Conservation (phyloP, 2,888 invertebrate species). For the Loripinus fragilis region DNA sequence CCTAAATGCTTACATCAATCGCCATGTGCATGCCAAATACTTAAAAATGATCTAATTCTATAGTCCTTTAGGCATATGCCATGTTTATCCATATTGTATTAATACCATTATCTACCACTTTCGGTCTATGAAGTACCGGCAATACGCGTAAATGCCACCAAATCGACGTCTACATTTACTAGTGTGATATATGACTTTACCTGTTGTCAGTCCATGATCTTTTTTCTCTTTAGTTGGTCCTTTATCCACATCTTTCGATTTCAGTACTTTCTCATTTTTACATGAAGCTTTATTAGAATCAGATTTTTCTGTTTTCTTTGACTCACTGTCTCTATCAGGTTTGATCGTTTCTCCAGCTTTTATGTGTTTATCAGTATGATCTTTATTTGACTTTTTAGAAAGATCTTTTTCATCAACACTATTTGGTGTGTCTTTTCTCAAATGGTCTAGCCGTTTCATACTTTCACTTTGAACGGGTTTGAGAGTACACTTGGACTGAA, state of each 20-base stretch:
- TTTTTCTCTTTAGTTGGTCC: neutral
- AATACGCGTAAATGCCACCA: too few species aligned
- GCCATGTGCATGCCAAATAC: too few species aligned
- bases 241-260: neutral
- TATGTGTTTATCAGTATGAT: neutral
- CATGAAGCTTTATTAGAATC: neutral
- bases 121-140: too few species aligned
- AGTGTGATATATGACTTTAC: too few species aligned
- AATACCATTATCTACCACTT: too few species aligned
- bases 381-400: neutral
- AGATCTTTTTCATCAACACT: neutral
- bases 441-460: neutral
- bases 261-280: neutral
- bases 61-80: too few species aligned
- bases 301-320: neutral
- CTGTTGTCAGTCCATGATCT: neutral
- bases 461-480: neutral
- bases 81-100: too few species aligned
- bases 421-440: slow-evolving; percentile 23
- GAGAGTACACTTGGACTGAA: neutral
- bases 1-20: too few species aligned
- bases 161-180: too few species aligned
- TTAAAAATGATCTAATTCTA: too few species aligned
- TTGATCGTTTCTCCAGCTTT: neutral
- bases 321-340: neutral